These are phyloP conservation scores for Hormaphis cornu DNA, from an alignment of 1,140 invertebrate species.

Conservation along the genomic window DNA sequence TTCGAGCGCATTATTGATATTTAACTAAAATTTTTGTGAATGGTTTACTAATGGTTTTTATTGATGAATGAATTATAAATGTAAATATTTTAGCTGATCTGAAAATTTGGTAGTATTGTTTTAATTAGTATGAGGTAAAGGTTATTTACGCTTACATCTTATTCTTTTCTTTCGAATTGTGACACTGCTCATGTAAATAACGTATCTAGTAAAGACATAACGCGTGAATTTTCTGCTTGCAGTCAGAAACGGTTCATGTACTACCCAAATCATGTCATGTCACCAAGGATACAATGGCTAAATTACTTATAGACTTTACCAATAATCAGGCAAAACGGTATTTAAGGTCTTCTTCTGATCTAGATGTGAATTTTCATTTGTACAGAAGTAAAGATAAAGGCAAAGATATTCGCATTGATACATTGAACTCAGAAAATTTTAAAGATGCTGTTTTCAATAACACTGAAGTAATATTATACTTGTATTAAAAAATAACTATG, in stretches of 20 bases:
- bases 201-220: too few relatives aligned
- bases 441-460: conserved; percentile 17
- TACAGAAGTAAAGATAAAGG: background rate
- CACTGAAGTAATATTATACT: background rate
- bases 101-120: too few relatives aligned
- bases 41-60: too few relatives aligned
- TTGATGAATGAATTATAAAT: too few relatives aligned
- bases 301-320: conserved; percentile 43
- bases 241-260: conserved; percentile 40
- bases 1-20: too few relatives aligned
- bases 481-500: conserved; percentile 29
- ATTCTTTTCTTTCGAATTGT: too few relatives aligned
- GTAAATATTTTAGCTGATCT: too few relatives aligned
- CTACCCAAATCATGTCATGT: conserved; percentile 38
- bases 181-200: too few relatives aligned
- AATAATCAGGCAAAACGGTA: conserved; percentile 37
- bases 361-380: conserved; percentile 4
- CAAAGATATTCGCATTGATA: background rate
- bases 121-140: too few relatives aligned
- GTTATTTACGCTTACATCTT: too few relatives aligned
- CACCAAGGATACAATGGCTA: conserved; percentile 38
- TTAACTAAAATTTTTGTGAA: too few relatives aligned
- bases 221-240: too few relatives aligned
- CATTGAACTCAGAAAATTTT: conserved; percentile 6
- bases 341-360: conserved; percentile 22